Percentiles rank a stretch among this genome's conserved stretches.
These are phyloP conservation scores for Papilio xuthus DNA, from an alignment of 1,140 invertebrate genomes.

Conservation along the genomic window DNA sequence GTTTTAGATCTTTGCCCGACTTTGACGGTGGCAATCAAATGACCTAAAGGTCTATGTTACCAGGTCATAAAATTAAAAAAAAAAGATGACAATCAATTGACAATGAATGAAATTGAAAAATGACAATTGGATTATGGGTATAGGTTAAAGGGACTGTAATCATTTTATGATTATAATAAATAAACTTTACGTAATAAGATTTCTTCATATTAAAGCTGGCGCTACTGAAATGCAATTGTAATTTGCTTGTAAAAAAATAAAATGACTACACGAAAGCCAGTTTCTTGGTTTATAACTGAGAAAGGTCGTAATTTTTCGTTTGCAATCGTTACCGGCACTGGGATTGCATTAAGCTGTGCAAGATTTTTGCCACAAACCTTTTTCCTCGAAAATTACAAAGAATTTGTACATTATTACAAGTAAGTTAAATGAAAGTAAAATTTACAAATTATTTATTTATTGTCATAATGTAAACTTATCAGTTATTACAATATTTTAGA, in stretches of 20 bases:
- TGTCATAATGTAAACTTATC: neutral
- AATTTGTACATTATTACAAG: conserved; percentile 71
- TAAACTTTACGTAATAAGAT: neutral
- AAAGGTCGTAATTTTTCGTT: conserved; percentile 67
- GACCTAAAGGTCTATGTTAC: too few relatives aligned
- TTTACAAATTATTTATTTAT: neutral
- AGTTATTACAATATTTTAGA: conserved; percentile 48
- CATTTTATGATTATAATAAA: neutral
- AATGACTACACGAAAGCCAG: conserved; percentile 57
- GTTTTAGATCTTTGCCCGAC: too few relatives aligned
- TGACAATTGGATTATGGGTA: neutral
- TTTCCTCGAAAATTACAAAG: conserved; percentile 68
- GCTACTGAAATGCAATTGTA: neutral
- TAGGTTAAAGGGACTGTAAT: neutral
- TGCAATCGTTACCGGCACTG: conserved; percentile 59
- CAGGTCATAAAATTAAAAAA: neutral
- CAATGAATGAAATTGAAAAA: neutral
- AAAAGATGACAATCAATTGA: neutral
- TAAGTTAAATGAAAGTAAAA: conserved; percentile 40
- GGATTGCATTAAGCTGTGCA: conserved; percentile 56
- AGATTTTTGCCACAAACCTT: conserved; percentile 70
- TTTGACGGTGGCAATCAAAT: too few relatives aligned
- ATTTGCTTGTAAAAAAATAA: conserved; percentile 6
- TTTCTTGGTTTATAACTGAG: conserved; percentile 72
- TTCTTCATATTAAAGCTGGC: neutral